phyloP scores from a whole-genome alignment of 2,888 invertebrate genomes.

The Lathronympha strigana region DNA sequence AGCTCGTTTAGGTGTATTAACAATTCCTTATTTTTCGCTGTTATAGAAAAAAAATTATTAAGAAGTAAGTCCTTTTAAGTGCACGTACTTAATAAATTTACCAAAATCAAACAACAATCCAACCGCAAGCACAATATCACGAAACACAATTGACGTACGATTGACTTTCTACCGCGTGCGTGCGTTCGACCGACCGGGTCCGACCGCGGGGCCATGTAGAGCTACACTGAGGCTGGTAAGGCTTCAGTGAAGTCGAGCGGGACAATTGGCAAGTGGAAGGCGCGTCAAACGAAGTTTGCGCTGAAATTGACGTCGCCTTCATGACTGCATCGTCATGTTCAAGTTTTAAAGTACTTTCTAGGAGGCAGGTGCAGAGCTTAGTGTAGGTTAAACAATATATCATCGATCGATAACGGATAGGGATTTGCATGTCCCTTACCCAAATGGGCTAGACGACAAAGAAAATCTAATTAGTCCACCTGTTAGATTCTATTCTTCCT shows the following conservation, averaged over 20 bases:
- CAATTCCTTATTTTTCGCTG: not conserved
- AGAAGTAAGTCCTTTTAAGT: constrained; percentile 12
- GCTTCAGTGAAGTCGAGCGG: not conserved
- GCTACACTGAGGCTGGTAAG: constrained; percentile 52
- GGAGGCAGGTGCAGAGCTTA: too few relatives aligned
- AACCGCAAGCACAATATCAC: constrained; percentile 30
- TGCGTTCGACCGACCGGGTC: constrained; percentile 48
- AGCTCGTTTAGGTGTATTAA: too few relatives aligned
- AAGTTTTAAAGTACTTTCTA: too few relatives aligned
- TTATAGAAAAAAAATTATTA: not conserved
- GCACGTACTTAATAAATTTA: constrained; percentile 1
- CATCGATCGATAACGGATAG: too few relatives aligned
- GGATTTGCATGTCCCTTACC: too few relatives aligned
- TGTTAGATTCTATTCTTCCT: too few relatives aligned
- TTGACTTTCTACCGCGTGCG: constrained; percentile 59
- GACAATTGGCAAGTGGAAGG: constrained; percentile 15
- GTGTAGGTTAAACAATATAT: too few relatives aligned
- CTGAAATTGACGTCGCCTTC: too few relatives aligned
- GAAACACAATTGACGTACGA: constrained; percentile 42
- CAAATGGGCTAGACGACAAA: too few relatives aligned
- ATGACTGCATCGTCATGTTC: too few relatives aligned
- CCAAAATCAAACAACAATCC: constrained; percentile 9
- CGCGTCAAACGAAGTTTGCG: constrained; percentile 24
- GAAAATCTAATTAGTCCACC: too few relatives aligned
- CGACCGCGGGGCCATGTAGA: constrained; percentile 56